Evolutionary conservation across 2,797 vertebrate species (phyloP), one percentile per base, ranked within the genome.

Genomic region (Sciaenops ocellatus): DNA sequence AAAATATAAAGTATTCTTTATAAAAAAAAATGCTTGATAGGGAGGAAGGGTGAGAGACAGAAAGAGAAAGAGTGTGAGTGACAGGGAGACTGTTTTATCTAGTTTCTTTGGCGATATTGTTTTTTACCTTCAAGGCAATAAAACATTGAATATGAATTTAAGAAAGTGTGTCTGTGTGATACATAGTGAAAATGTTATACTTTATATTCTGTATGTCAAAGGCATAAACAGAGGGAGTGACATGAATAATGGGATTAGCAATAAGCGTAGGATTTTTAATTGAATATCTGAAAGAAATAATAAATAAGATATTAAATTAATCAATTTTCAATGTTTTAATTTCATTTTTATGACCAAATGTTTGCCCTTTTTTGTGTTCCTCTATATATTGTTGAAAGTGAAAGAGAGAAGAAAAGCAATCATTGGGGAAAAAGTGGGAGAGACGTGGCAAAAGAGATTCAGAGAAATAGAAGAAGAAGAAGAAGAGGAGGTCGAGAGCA

Each of bases 111-210:
- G 57, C 2, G 56, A 80, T 80, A 74, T 70, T 80, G 17, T 60
- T 71, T 6, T 84, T 75, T 30, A 46, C 65, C 24, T 78, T 71
- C 15, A 38, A 83, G 50, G 78, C 41, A 85, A 80, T 68, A 78
- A 55, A 60, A 73, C 3, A 64, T 0, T 57, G 17, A 70, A 83
- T 44, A 48, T 47, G 16, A 8, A 82, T 68, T 42, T 70, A 22
- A 54, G 3, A 64, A 67, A 59, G 22, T 18, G 12, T 51, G 38
- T 67, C 34, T 56, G 22, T 61, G 42, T 51, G 1, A 16, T 18
- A 10, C 26, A 22, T 20, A 15, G 28, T 2, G 1, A 28, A 48
- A 34, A 16, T n/a, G 0, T 22, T 42, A 41, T 28, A 57, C 12
- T 22, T 54, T 10, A 17, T 41, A 56, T 38, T 8, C 48, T 52